Evolutionary conservation across 92 coral and sea anemone genomes (phyloP).

Genomic region (Heteractis magnifica): DNA sequence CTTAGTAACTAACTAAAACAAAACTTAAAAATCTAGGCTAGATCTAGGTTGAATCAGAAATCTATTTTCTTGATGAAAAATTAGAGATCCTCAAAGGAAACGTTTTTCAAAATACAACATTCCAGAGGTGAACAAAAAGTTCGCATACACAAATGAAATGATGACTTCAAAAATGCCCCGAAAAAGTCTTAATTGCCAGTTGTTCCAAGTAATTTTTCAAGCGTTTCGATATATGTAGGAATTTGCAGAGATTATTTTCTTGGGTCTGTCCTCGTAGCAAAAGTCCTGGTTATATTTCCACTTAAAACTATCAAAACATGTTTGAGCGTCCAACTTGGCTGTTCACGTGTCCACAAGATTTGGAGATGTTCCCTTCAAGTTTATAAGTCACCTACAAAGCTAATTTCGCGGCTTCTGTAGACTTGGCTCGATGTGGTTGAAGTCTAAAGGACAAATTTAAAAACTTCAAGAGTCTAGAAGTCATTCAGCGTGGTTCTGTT

Average conservation of each 20-base stretch:
- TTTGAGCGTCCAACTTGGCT: neutral
- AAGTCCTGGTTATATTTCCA: neutral
- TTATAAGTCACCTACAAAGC: too few species aligned
- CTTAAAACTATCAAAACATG: neutral
- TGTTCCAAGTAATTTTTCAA: neutral
- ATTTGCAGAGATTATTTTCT: neutral
- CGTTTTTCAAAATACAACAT: neutral
- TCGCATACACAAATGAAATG: neutral
- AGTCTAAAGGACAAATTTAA: neutral
- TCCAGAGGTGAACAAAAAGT: neutral
- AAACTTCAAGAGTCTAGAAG: conserved; percentile 2
- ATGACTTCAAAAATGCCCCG: neutral
- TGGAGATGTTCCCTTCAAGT: neutral
- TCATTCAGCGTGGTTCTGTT: conserved; percentile 28
- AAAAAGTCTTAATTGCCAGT: neutral
- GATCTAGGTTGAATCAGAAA: neutral
- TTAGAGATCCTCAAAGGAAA: too few species aligned
- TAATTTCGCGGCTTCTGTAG: too few species aligned
- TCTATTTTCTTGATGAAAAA: neutral
- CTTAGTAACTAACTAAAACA: neutral
- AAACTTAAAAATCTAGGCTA: neutral
- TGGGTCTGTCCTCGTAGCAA: neutral
- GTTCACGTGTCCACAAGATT: neutral
- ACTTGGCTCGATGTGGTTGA: neutral
- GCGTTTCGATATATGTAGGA: neutral